A percentile compares a stretch with the other conserved stretches of the same genome.
Conservation (phyloP, 1,140 invertebrate species). For the Calliopsis andreniformis region DNA sequence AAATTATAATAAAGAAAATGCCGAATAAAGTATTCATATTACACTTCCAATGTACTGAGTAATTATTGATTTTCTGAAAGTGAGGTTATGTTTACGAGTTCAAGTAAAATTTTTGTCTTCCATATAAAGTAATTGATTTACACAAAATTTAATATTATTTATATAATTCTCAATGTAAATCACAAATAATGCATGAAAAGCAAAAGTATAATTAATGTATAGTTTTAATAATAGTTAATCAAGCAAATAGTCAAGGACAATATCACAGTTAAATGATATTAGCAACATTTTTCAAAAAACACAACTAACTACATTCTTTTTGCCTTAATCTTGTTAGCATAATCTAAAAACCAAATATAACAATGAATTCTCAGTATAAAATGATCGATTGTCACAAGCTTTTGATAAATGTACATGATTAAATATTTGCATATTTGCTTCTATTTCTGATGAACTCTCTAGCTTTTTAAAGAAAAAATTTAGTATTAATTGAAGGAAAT, state of each 20-base stretch:
- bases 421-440: too few species aligned
- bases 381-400: background rate
- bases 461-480: background rate
- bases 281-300: background rate
- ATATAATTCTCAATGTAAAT: background rate
- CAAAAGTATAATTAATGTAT: background rate
- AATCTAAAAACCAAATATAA: background rate
- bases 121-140: background rate
- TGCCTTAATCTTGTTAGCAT: background rate
- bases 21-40: background rate
- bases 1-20: background rate
- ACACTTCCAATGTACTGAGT: conserved; percentile 23
- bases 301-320: background rate
- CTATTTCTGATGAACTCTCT: too few species aligned
- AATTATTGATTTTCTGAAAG: conserved; percentile 78
- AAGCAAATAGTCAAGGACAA: conserved; percentile 21
- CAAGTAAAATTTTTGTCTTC: conserved; percentile 9
- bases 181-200: background rate
- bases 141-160: background rate
- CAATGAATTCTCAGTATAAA: background rate
- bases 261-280: background rate
- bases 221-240: background rate
- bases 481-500: background rate
- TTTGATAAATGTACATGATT: background rate
- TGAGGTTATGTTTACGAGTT: conserved; percentile 78